Evolutionary conservation across 2,888 invertebrate species (phyloP).

Genomic region (Myathropa florea): DNA sequence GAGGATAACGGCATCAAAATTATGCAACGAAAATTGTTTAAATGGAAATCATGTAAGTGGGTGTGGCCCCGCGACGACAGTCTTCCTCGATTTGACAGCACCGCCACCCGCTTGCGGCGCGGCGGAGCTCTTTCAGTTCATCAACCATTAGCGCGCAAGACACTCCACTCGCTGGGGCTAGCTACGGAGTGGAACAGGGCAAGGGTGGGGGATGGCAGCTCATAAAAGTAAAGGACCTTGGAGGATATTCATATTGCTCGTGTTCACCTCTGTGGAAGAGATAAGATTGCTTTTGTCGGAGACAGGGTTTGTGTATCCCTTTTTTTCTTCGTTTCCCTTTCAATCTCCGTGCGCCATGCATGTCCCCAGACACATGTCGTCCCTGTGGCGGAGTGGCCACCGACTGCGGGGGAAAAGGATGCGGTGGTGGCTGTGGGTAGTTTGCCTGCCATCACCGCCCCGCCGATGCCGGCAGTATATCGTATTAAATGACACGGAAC

Average conservation of each 20-base stretch:
- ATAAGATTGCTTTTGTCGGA: slow-evolving; percentile 64
- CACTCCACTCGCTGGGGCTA: no score
- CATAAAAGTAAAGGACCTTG: slow-evolving; percentile 42
- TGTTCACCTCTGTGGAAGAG: slow-evolving; percentile 66
- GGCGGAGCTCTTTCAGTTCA: slow-evolving; percentile 14
- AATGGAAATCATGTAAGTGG: slow-evolving; percentile 43
- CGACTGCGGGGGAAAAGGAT: slow-evolving; percentile 50
- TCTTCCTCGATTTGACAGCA: not conserved
- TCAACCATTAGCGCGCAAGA: slow-evolving; percentile 14
- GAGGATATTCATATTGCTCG: slow-evolving; percentile 57
- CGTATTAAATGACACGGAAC: slow-evolving; percentile 70
- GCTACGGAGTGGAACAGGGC: not conserved
- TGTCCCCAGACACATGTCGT: slow-evolving; percentile 31
- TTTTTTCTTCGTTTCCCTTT: slow-evolving; percentile 5
- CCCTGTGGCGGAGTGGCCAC: slow-evolving; percentile 1
- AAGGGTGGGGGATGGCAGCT: not conserved
- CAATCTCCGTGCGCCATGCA: slow-evolving; percentile 13
- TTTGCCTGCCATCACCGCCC: not conserved
- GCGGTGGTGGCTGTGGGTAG: slow-evolving; percentile 20
- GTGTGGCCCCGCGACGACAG: not conserved
- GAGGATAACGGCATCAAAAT: slow-evolving; percentile 57
- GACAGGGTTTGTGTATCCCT: slow-evolving; percentile 17
- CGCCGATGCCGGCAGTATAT: slow-evolving; percentile 28
- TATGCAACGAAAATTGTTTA: slow-evolving; percentile 64
- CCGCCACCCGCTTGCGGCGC: not conserved